These are phyloP conservation scores for Noctua fimbriata DNA, from an alignment of 2,888 invertebrate species.

Conservation along the genomic window DNA sequence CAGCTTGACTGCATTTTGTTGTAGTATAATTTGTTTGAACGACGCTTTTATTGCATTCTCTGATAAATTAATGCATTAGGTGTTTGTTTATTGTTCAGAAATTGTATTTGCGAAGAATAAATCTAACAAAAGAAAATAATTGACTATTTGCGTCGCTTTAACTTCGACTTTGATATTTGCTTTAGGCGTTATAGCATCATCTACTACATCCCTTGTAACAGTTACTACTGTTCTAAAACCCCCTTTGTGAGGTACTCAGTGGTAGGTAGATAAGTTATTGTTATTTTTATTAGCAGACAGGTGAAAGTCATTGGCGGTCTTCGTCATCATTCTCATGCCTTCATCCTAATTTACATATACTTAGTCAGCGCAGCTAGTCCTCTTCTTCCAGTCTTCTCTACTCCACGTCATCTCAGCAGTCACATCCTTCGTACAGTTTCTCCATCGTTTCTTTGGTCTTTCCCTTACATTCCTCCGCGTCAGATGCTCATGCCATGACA, in stretches of 20 bases:
- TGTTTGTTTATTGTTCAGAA: constrained; percentile 53
- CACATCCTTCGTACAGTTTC: not conserved
- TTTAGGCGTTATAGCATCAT: not conserved
- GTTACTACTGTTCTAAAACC: not conserved
- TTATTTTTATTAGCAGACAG: not conserved
- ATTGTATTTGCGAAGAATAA: constrained; percentile 14
- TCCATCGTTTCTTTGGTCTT: not conserved
- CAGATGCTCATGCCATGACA: not conserved
- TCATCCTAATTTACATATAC: not conserved
- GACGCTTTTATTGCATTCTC: constrained; percentile 57
- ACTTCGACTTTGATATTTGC: not conserved
- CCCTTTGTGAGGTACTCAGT: not conserved
- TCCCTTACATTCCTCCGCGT: not conserved
- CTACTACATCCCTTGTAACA: not conserved
- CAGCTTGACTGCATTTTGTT: constrained; percentile 59
- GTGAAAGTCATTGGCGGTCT: not conserved
- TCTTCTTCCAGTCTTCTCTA: not conserved
- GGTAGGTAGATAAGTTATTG: not conserved
- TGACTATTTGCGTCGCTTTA: not conserved
- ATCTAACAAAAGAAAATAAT: constrained; percentile 7
- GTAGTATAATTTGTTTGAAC: constrained; percentile 57
- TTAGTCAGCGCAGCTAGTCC: not conserved
- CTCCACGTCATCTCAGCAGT: not conserved
- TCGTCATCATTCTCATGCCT: not conserved
- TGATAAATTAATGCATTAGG: constrained; percentile 52